Evolutionary conservation across 2,113 vertebrate species (phyloP).

Genomic region (Cyphomyrus plagiostoma): DNA sequence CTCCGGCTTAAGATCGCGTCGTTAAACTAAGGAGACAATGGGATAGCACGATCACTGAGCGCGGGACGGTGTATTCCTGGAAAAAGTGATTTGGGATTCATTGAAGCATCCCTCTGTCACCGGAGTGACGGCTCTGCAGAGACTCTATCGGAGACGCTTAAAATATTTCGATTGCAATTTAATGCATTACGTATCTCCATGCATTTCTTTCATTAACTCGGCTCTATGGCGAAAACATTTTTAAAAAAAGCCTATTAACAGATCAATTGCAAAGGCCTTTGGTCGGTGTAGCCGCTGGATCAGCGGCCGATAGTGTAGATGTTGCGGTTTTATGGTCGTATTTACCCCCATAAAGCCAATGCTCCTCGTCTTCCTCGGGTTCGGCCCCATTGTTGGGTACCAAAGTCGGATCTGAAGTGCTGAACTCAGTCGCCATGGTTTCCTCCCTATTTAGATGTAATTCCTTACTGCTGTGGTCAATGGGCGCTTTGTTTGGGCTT

Average conservation of each 20-base stretch:
- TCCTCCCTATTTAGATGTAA: constrained; percentile 7
- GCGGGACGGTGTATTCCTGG: neutral
- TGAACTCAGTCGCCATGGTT: constrained; percentile 30
- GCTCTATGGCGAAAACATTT: neutral
- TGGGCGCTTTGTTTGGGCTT: neutral
- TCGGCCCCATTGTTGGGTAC: constrained; percentile 34
- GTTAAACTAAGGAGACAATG: neutral
- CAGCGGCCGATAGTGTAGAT: neutral
- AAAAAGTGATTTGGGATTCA: neutral
- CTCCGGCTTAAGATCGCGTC: neutral
- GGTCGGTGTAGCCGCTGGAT: neutral
- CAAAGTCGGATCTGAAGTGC: constrained; percentile 30
- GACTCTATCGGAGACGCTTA: neutral
- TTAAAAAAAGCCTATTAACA: neutral
- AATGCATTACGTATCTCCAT: neutral
- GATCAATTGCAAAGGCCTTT: constrained; percentile 15
- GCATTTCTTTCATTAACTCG: neutral
- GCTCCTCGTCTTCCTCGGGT: constrained; percentile 53
- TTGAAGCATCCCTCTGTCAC: neutral
- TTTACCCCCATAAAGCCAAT: constrained; percentile 61
- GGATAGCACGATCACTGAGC: neutral
- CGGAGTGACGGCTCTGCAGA: neutral
- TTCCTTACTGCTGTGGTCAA: constrained; percentile 7
- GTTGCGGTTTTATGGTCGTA: neutral
- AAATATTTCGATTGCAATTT: neutral